Conservation (phyloP, 2,888 invertebrate species). For the Cerceris rybyensis region DNA sequence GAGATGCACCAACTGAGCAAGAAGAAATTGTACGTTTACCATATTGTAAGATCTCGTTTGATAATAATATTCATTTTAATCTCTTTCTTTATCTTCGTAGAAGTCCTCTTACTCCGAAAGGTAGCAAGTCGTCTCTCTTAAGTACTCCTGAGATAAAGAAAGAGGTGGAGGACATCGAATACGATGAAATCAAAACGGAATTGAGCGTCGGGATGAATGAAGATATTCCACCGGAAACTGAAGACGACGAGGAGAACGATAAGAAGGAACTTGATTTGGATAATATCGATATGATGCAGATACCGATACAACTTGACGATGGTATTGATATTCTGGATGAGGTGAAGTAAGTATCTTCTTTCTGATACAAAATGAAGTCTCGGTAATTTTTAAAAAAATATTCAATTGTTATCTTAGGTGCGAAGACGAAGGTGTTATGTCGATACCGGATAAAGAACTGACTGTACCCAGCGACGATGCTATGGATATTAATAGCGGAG, state of each 20-base stretch:
- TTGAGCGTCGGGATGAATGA: conserved; percentile 63
- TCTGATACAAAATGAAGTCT: conserved; percentile 3
- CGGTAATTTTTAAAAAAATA: conserved; percentile 15
- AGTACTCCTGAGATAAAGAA: conserved; percentile 75
- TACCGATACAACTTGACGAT: conserved; percentile 89
- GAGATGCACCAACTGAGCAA: conserved; percentile 66
- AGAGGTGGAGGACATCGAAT: conserved; percentile 78
- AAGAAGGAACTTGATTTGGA: conserved; percentile 83
- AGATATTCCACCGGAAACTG: conserved; percentile 67
- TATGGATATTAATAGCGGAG: conserved; percentile 79
- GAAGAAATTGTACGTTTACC: conserved; percentile 69
- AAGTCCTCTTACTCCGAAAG: conserved; percentile 68
- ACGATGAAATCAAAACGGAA: conserved; percentile 75
- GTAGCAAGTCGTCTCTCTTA: conserved; percentile 63
- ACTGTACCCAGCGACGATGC: conserved; percentile 68
- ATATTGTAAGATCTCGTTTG: not conserved
- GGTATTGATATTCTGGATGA: conserved; percentile 83
- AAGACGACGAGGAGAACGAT: conserved; percentile 74
- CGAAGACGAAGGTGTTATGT: conserved; percentile 74
- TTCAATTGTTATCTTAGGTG: conserved; percentile 61
- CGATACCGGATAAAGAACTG: conserved; percentile 76
- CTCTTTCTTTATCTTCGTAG: conserved; percentile 47
- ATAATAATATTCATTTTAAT: not conserved
- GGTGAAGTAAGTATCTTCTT: conserved; percentile 79
- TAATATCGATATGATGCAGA: conserved; percentile 89